Conservation (phyloP, 2,888 invertebrate species). For the Leptinotarsa tumamoca region DNA sequence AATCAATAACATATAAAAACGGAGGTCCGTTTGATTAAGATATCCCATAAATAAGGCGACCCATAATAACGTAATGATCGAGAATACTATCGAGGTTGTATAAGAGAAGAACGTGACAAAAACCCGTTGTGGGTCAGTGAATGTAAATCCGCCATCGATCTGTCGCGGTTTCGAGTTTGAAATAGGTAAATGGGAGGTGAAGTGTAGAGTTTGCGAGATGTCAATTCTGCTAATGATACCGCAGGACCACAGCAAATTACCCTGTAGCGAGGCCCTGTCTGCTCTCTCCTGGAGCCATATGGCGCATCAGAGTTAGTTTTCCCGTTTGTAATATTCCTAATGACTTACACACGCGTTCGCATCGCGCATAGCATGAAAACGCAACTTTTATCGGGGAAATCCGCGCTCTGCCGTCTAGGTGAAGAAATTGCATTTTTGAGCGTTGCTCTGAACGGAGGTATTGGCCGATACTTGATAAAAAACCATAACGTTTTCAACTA, state of each 20-base stretch:
- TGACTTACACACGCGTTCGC: constrained; percentile 66
- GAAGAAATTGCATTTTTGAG: background rate
- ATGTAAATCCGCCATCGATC: constrained; percentile 50
- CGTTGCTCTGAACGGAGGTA: background rate
- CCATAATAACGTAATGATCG: constrained; percentile 43
- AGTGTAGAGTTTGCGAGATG: constrained; percentile 62
- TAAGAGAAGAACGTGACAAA: constrained; percentile 38
- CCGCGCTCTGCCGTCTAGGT: constrained; percentile 4
- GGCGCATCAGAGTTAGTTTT: constrained; percentile 67
- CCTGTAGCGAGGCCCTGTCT: constrained; percentile 50
- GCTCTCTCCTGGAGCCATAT: constrained; percentile 57
- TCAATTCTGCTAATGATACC: constrained; percentile 69
- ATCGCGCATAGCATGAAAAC: constrained; percentile 66
- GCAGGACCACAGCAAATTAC: constrained; percentile 67
- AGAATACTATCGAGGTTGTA: constrained; percentile 40
- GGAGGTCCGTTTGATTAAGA: constrained; percentile 17
- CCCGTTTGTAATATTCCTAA: constrained; percentile 69
- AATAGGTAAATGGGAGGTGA: constrained; percentile 61
- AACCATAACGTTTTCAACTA: background rate
- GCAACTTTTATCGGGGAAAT: constrained; percentile 58
- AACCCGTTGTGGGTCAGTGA: constrained; percentile 50
- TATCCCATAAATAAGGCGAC: constrained; percentile 17
- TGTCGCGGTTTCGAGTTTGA: constrained; percentile 44
- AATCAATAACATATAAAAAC: constrained; percentile 14
- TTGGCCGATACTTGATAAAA: background rate